Base-by-base conservation (phyloP, 2,113 vertebrate species). In the Heterotilapia buettikoferi region DNA sequence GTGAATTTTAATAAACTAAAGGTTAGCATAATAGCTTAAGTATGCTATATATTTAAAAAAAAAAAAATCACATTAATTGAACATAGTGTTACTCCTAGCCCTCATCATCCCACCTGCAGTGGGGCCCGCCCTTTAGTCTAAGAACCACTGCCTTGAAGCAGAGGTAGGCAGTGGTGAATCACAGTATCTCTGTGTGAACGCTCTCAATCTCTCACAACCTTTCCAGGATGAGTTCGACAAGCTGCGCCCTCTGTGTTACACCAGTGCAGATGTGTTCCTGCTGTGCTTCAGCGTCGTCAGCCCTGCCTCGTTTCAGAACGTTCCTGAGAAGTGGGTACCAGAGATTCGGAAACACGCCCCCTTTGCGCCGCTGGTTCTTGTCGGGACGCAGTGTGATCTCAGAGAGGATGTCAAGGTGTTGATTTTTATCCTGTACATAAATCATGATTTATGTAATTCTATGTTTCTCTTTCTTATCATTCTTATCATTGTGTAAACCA, bases 201-300 rank as follows among this genome's bases (percentile, higher is more conserved):
- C 47, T 52, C 40, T 73, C 5, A 2, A 12, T 83, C 19, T 84
- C 84, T 66, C 45, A 21, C 11, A 2, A 31, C 29, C 52, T 73
- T 50, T 80, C 52, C 96, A 99, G 98, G 98, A 99, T 88, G 98
- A 99, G 93, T 99, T 99, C 2, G 98, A 99, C 96, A 98, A 97
- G 94, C 97, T 99, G 84, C 96, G 98, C 9, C 98, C 98, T 14
- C 97, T 99, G 86, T 99, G 98, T 94, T 99, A 99, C 95, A 98
- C 98, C 93, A 98, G 98, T 43, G 96, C 98, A 2, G 98, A 99
- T 86, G 96, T 98, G 93, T 99, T 99, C 94, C 95, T 99, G 94
- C 95, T 99, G 73, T 99, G 98, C 97, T 99, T 99, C 96, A 99
- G 98, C 0, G 98, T 99, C 1, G 97, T 99, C 86, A 98, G 97